Evolutionary conservation across 2,888 invertebrate genomes (phyloP).

Genomic region (Pristionchus exspectatus): DNA sequence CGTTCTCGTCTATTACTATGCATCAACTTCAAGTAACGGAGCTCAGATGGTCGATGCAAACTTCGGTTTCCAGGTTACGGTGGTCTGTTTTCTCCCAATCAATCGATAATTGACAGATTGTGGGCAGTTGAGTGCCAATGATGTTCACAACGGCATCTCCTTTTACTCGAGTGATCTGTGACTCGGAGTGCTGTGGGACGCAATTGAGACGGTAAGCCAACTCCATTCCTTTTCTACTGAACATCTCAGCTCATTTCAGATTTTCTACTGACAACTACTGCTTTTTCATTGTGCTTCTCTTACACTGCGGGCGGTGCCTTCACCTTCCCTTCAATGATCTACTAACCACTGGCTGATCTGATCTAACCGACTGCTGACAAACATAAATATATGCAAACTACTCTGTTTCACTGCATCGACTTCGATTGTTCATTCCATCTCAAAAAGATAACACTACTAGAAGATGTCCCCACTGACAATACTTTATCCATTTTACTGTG

Average conservation of each 20-base stretch:
- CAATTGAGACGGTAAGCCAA: too few species aligned
- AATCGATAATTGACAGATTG: slow-evolving; percentile 28
- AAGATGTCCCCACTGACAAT: background rate
- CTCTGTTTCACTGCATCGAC: too few species aligned
- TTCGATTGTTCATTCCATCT: too few species aligned
- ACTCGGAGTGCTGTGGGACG: too few species aligned
- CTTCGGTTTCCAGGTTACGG: slow-evolving; percentile 51
- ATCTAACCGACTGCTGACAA: too few species aligned
- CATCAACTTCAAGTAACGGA: background rate
- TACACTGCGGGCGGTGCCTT: slow-evolving; percentile 16
- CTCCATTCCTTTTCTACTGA: too few species aligned
- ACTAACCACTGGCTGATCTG: slow-evolving; percentile 17
- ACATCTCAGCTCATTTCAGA: too few species aligned
- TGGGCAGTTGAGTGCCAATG: slow-evolving; percentile 42
- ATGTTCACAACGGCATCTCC: slow-evolving; percentile 13
- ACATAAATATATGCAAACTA: too few species aligned
- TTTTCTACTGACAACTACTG: too few species aligned
- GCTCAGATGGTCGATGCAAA: background rate
- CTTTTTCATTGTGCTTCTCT: too few species aligned
- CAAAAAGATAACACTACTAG: too few species aligned
- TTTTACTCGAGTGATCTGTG: slow-evolving; percentile 26
- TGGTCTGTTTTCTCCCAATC: background rate
- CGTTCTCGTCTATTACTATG: slow-evolving; percentile 37
- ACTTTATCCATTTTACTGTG: slow-evolving; percentile 18
- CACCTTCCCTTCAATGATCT: slow-evolving; percentile 10